Evolutionary conservation across 1,140 invertebrate species (phyloP).

Genomic region (Cheumatopsyche charites): DNA sequence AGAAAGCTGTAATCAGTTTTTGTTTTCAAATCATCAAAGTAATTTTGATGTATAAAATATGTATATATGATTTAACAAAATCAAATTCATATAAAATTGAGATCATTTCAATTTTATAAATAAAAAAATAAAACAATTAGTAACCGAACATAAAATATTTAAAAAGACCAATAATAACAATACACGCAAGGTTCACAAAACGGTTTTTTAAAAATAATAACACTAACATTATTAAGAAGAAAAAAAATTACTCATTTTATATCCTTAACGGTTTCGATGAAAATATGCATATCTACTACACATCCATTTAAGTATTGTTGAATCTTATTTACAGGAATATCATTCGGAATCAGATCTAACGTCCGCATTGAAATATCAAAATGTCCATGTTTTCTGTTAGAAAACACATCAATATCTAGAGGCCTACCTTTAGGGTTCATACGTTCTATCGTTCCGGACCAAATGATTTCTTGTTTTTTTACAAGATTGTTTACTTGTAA

Average conservation of each 20-base stretch:
- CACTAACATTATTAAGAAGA: background rate
- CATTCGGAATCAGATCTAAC: constrained; percentile 13
- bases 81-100: too few relatives aligned
- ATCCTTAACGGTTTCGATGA: constrained; percentile 3
- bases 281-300: constrained; percentile 21
- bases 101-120: too few relatives aligned
- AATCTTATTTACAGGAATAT: constrained; percentile 3
- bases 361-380: constrained; percentile 30
- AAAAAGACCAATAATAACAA: background rate
- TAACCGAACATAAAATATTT: too few relatives aligned
- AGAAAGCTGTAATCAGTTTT: background rate
- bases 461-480: constrained; percentile 30
- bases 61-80: background rate
- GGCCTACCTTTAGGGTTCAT: constrained; percentile 17
- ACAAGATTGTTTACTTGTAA: constrained; percentile 24
- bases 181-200: too few relatives aligned
- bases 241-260: background rate
- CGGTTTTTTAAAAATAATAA: too few relatives aligned
- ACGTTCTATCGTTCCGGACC: constrained; percentile 29
- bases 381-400: constrained; percentile 27
- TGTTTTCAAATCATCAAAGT: background rate
- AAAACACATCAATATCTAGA: constrained; percentile 27
- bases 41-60: background rate
- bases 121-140: too few relatives aligned
- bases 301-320: constrained; percentile 20